Evolutionary conservation across 2,113 vertebrate species (phyloP), one percentile per base, ranked within the genome.

Genomic region (Lichenostomus cassidix): DNA sequence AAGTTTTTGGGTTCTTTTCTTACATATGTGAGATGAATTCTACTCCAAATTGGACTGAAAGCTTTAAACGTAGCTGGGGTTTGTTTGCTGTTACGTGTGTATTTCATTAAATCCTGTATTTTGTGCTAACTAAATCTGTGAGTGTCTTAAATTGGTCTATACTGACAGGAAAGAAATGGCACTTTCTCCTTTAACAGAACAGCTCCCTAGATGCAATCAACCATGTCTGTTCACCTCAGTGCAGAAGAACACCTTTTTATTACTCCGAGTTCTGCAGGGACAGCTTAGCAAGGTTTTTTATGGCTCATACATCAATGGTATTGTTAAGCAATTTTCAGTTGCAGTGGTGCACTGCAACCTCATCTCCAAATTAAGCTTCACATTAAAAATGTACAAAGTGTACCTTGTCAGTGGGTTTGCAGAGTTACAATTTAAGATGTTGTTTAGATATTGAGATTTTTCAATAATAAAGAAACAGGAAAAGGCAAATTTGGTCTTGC

Each of bases 301-400:
- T 96, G 96, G 90, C 94, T 96, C 95, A 96, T 95, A 96, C 88
- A 96, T 96, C 96, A 96, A 62, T 93, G 92, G 85, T 96, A 96
- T 96, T 96, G 96, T 96, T 96, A 96, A 95, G 95, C 92, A 95
- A 96, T 96, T 96, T 96, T 95, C 92, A 91, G 69, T 95, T 96
- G 94, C 82, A 95, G 67, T 91, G 88, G 87, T 91, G 83, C 92
- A 90, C 81, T 96, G 82, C 94, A 92, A 73, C 95, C 90, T 90
- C 90, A 83, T 96, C 96, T 92, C 95, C 92, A 96, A 96, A 96
- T 96, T 95, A 93, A 93, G 78, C 78, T 95, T 93, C 62, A 60
- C 75, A 92, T 96, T 96, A 96, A 95, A 96, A 95, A 93, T 93
- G 88, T 94, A 88, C 58, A 88, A 75, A 90, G 85, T 87, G 55